Base-by-base conservation (phyloP, 2,888 invertebrate species). In the Agrotis segetum region DNA sequence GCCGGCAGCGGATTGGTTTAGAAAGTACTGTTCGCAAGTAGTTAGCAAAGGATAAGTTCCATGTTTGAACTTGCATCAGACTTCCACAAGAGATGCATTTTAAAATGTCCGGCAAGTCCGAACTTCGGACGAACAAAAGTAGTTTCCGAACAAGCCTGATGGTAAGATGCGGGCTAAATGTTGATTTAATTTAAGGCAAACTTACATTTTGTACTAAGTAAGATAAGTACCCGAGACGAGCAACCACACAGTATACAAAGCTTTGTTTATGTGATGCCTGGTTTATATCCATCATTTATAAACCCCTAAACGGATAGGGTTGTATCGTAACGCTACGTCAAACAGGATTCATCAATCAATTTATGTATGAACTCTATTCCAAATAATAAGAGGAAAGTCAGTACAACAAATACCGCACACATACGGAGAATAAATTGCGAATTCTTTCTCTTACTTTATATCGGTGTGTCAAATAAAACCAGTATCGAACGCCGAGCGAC, bases 11-110 rank as follows among this genome's bases (percentile, higher is more conserved):
- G 88, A 89, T 91, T 88, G 89, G 87, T 86, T 87, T 83, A 85
- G 87, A 86, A 91, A 91, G 88, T 89, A 87, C 85, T 86, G 85
- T 85, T 88, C 82, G 70, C 82, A 93, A 93, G 90, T 91, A 92
- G 92, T 93, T 93, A 92, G 89, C 84, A 84, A 76, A 72, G 85
- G 86, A 88, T 88, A 91, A 93, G 90, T 94, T 93, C 83, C 83
- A 84, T 90, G 90, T 91, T 92, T 89, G 89, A 91, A 91, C 91
- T 91, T 87, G 87, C 88, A 89, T 90, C 87, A 88, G 82, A 84
- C 83, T 85, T 87, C 68, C 79, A 82, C 84, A 78, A 79, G 72
- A 71, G 87, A 83, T 87, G 89, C 90, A 89, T 90, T 92, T 89
- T 88, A 88, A 90, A 91, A 88, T 82, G 85, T 81, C 85, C 85